Evolutionary conservation across 2,113 vertebrate genomes (phyloP), one percentile per base, ranked within the genome.

Genomic region (Oncorhynchus nerka): DNA sequence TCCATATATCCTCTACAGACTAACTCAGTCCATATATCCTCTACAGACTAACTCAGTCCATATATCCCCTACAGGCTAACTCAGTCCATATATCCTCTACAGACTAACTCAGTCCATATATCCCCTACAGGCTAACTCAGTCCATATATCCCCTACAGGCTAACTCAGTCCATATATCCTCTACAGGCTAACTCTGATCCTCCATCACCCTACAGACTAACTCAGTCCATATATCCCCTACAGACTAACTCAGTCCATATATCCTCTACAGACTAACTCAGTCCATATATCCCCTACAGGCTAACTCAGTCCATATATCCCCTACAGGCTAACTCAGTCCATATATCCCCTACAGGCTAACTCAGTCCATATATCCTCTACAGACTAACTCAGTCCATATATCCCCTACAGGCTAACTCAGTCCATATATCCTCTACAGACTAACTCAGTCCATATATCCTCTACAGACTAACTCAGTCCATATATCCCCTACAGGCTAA

Each of bases 21-120:
- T 48, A 48, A 2, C 45, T 79, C 78, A 75, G 48, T 71, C 69
- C 67, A 66, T 74, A 45, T 80, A 49, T 75, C 70, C 81, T 76
- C 79, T 68, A 59, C 73, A 69, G 70, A 69, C 68, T 28, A 28
- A 4, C 20, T 72, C 3, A 9, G 24, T 28, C 30, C 30, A 32
- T 32, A 32, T 32, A 4, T 32, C 32, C 32, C 32, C 32, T 32
- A 32, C 5, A 32, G 13, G 19, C 28, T 49, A 49, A 1, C 48
- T 79, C 78, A 75, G 48, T 71, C 69, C 68, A 66, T 74, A 45
- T 79, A 51, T 75, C 70, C 81, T 75, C 79, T 68, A 59, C 73
- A 70, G 71, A 62, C 70, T 34, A 34, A 1, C 34, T 7, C 34
- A 34, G 34, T 34, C 34, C 34, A 34, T 32, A 32, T 32, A 32